Base-by-base conservation (phyloP, 2,113 vertebrate genomes). In the Alaudala cheleensis region DNA sequence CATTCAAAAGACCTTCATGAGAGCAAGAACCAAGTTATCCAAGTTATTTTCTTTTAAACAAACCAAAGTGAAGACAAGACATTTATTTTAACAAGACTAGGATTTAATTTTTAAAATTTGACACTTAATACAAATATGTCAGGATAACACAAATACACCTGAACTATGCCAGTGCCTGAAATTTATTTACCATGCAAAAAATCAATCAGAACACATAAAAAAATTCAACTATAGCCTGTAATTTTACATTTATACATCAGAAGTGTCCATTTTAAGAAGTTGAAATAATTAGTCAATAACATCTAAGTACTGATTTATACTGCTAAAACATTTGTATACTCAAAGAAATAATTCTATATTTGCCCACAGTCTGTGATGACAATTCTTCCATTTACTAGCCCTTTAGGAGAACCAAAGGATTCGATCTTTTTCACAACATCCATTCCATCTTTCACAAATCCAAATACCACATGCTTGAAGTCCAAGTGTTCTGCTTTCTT, bases 401-500 rank as follows among this genome's bases (percentile, higher is more conserved):
- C 99, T 80, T 96, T 95, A 84, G 98, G 98, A 60, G 98, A 98
- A 94, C 99, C 99, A 91, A 99, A 98, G 62, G 98, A 97, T 95
- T 98, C 99, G 21, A 99, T 99, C 92, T 97, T 98, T 85, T 97
- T 98, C 82, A 99, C 98, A 86, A 99, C 98, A 90, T 99, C 98
- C 98, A 99, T 99, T 87, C 99, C 99, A 10, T 98, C 98, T 86
- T 97, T 98, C 79, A 99, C 98, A 97, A 98, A 99, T 16, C 99
- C 99, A 86, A 99, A 99, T 24, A 98, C 99, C 64, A 99, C 99
- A 34, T 99, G 99, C 95, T 99, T 99, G 83, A 98, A 99, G 98
- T 99, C 99, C 97, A 99, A 97, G 96, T 98, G 98, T 94, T 99
- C 99, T 13, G 98, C 98, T 96, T 99, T 99, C 95, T 98, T 99